Base-by-base conservation (phyloP, 1,140 invertebrate genomes). In the Uloborus diversus region DNA sequence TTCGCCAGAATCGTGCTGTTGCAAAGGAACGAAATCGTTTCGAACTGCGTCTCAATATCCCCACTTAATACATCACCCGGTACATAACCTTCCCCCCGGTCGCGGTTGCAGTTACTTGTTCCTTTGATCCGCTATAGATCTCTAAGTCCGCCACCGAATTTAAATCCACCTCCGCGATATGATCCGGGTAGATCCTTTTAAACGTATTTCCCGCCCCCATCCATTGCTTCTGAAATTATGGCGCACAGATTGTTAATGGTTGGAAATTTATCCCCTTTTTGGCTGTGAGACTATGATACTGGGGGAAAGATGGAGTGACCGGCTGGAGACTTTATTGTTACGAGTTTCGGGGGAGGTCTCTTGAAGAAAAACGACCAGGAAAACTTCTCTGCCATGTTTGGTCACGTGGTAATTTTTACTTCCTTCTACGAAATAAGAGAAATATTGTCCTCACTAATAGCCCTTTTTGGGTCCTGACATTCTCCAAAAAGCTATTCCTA, bases 211-310 rank as follows among this genome's bases (percentile, higher is more conserved):
- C 20, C 4, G 28, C 25, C 33, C 56, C n/a, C 28, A 25, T 30
- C 57, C 71, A n/a, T 33, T 25, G 5, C 20, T 23, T 7, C 2
- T 25, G 71, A 75, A 75, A 75, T 75, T 75, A 75, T 64, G 53
- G 71, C 71, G 71, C 71, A 75, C 70, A 75, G 70, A 75, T 75
- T 75, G 59, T 75, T 75, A 75, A 75, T 75, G 71, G 71, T 64
- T 28, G 59, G 71, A 64, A 75, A 75, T 75, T 75, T 75, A 75
- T 75, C 71, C 69, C 69, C 32, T 61, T 56, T 30, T n/a, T n/a
- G n/a, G 59, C 33, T 42, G 69, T 17, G 30, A 42, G 9, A n/a
- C n/a, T n/a, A n/a, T 17, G 37, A 42, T 9, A 42, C 49, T 20
- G 66, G 66, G 66, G 66, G 47, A 61, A 53, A 75, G 71, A 75